Base-by-base conservation (phyloP, 2,888 invertebrate genomes). In the Ditula angustiorana region DNA sequence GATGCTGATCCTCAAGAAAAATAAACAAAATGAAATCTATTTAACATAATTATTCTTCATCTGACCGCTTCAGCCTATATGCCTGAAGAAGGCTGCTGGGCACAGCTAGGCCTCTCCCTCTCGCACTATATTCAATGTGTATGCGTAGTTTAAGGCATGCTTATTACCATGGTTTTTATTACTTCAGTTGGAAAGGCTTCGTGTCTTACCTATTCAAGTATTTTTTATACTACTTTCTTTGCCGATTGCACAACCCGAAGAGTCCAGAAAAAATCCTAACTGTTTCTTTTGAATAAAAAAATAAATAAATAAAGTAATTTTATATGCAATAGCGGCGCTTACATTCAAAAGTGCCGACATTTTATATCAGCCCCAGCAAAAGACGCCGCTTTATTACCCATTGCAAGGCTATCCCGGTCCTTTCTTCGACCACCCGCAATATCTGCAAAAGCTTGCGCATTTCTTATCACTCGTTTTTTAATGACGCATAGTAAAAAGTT, bases 281-380 rank as follows among this genome's bases (percentile, higher is more conserved):
- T 85, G 84, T 86, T 87, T 81, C 76, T 63, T 62, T 28, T 69
- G 81, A 88, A 90, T 85, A 85, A 88, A 90, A 87, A 83, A 89
- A 88, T 82, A 81, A 75, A 70, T 67, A 71, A 67, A 24, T 41
- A 50, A 65, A 80, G 74, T 67, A 70, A 74, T 77, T 70, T 78
- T 79, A 76, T 77, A 72, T 65, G 74, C 72, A 75, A 74, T 79
- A 79, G 81, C 82, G 81, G 82, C 83, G 86, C 81, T 81, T 78
- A 67, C 67, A 69, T 71, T 76, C 79, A 89, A 88, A 88, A 77
- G 71, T 60, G 73, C 90, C 90, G 87, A 82, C 79, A 76, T 89
- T 76, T 90, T 82, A 91, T 90, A 90, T 89, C 81, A 85, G 76
- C 62, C 69, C 71, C 75, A 74, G 72, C 71, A 85, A 88, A n/a